Base-by-base conservation (phyloP, 1,140 invertebrate species). In the Plodia interpunctella region DNA sequence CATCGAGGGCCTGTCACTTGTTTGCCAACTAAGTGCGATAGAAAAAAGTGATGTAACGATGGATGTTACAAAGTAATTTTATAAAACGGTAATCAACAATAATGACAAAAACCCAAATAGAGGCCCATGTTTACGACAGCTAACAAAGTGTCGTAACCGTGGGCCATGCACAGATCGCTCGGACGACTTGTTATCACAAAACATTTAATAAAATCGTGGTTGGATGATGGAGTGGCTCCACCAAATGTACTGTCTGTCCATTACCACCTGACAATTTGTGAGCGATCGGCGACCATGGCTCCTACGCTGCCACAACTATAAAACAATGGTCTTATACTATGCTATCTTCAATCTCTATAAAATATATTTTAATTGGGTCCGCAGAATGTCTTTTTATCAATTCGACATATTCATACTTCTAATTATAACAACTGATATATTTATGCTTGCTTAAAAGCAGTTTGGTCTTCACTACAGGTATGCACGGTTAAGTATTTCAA, bases 311-410 rank as follows among this genome's bases (percentile, higher is more conserved):
- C 76, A 69, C 72, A 65, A 78, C 73, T 74, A 68, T 76, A 65
- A 80, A 83, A 88, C 86, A 88, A 88, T 88, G 74, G 80, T 44
- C 59, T 70, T 25, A 25, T 25, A 62, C 70, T 57, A 57, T 67
- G 69, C 74, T 88, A 88, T 88, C 86, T 88, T 76, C 70, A 78
- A 88, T 87, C 83, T 65, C 66, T 72, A 82, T 78, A 78, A 86
- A 83, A 87, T 80, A 63, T 73, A 71, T 73, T 84, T 78, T 88
- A 88, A 88, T 88, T 88, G 83, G 86, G 80, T 73, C 74, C 72
- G 81, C 80, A 66, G 85, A 80, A 21, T 55, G 4, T 73, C 68
- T 70, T 76, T 67, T 69, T 68, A 52, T 64, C 55, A 59, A 68
- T 65, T 21, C 44, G 55, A 21, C 51, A 17, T 25, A 25, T 76